phyloP scores from a whole-genome alignment of 2,888 invertebrate species.

The Chesias legatella region DNA sequence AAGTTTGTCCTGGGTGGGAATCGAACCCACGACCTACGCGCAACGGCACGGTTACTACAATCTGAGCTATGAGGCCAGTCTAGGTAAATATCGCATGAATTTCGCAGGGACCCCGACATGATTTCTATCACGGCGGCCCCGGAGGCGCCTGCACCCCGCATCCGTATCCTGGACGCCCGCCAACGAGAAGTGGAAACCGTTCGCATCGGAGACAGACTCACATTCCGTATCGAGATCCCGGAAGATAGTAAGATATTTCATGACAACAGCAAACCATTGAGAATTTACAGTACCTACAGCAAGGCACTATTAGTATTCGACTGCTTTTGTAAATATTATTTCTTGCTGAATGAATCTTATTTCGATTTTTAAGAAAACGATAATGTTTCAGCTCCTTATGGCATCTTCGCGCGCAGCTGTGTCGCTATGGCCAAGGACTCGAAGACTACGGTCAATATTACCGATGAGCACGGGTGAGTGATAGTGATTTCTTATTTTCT shows the following conservation, averaged over 20 bases:
- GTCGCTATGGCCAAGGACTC: slow-evolving; percentile 98
- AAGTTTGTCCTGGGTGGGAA: too few species aligned
- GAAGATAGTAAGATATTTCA: slow-evolving; percentile 90
- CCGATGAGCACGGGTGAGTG: slow-evolving; percentile 93
- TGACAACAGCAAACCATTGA: neutral
- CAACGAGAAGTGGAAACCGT: slow-evolving; percentile 96
- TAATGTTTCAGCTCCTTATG: slow-evolving; percentile 89
- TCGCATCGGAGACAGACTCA: slow-evolving; percentile 95
- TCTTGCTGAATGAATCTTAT: slow-evolving; percentile 7
- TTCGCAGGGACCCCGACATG: slow-evolving; percentile 93
- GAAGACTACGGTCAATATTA: slow-evolving; percentile 97
- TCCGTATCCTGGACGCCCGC: slow-evolving; percentile 92
- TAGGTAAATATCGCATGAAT: neutral
- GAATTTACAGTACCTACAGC: slow-evolving; percentile 11
- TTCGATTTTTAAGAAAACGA: slow-evolving; percentile 11
- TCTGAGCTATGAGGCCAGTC: too few species aligned
- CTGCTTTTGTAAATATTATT: slow-evolving; percentile 20
- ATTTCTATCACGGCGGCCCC: slow-evolving; percentile 97
- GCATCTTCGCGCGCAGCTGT: slow-evolving; percentile 96
- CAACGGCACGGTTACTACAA: too few species aligned
- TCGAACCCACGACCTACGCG: too few species aligned
- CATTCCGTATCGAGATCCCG: slow-evolving; percentile 97
- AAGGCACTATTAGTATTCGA: slow-evolving; percentile 7
- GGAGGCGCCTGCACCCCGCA: slow-evolving; percentile 96
- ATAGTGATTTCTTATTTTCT: neutral